Conservation (phyloP, 2,888 invertebrate genomes). For the Lasioglossum oenotherae region DNA sequence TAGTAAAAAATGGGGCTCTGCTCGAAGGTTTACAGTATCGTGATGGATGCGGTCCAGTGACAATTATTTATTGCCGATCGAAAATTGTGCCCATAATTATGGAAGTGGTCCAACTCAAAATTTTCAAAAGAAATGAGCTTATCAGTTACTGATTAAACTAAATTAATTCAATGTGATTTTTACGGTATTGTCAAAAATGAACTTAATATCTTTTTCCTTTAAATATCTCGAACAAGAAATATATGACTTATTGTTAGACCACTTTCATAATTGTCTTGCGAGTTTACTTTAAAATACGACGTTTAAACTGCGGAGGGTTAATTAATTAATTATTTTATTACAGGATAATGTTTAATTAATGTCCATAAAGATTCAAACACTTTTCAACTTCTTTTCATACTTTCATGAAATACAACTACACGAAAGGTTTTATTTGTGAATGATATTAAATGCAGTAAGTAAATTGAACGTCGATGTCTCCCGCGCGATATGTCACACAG, state of each 20-base stretch:
- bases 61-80: background rate
- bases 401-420: background rate
- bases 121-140: too few relatives aligned
- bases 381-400: background rate
- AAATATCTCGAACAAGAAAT: too few relatives aligned
- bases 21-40: background rate
- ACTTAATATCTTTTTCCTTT: too few relatives aligned
- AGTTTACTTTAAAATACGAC: too few relatives aligned
- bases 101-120: too few relatives aligned
- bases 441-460: background rate
- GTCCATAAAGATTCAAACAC: background rate
- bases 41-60: background rate
- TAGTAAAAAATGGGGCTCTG: background rate
- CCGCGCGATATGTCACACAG: constrained; percentile 1
- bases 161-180: too few relatives aligned
- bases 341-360: too few relatives aligned
- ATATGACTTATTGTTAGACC: too few relatives aligned
- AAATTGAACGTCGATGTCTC: constrained; percentile 22
- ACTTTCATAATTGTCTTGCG: too few relatives aligned
- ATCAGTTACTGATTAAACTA: too few relatives aligned
- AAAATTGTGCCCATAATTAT: background rate
- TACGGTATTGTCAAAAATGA: too few relatives aligned
- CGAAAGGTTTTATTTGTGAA: background rate
- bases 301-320: too few relatives aligned
- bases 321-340: background rate